Percentiles rank a stretch among this genome's conserved stretches.
Evolutionary conservation across 2,888 invertebrate species (phyloP).

Genomic region (Eugnorisma glareosa): DNA sequence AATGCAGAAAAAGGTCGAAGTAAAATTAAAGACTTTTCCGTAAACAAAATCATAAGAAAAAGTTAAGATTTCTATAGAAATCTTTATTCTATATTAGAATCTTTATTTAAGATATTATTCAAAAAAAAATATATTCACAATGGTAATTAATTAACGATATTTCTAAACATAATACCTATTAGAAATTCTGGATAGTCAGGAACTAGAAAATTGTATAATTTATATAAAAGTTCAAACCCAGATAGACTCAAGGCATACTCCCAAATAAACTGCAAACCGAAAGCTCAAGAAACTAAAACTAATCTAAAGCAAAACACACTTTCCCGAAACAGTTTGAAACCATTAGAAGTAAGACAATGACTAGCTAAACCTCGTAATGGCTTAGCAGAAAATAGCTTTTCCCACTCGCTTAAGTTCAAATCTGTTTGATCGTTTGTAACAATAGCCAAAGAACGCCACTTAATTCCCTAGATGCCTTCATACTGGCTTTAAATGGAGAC

Average conservation of each 20-base stretch:
- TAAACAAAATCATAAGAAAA: too few species aligned
- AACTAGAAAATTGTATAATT: neutral
- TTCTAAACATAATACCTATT: neutral
- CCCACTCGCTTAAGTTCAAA: slow-evolving; percentile 56
- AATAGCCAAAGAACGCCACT: slow-evolving; percentile 53
- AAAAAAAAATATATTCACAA: neutral
- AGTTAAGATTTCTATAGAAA: too few species aligned
- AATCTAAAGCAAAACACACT: slow-evolving; percentile 26
- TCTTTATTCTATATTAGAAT: too few species aligned
- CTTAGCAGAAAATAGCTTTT: slow-evolving; percentile 59
- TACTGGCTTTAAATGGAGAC: slow-evolving; percentile 28
- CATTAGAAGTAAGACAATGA: slow-evolving; percentile 51
- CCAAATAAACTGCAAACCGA: neutral
- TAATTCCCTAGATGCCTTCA: slow-evolving; percentile 39
- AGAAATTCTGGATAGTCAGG: neutral
- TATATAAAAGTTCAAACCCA: neutral
- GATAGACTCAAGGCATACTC: neutral
- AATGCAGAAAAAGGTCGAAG: neutral
- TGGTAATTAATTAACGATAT: neutral
- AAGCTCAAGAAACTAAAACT: slow-evolving; percentile 26
- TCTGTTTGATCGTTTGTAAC: slow-evolving; percentile 63
- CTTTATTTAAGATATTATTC: neutral
- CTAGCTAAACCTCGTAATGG: slow-evolving; percentile 56
- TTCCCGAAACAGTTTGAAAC: slow-evolving; percentile 25
- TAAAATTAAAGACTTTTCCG: neutral